Evolutionary conservation across 92 coral and sea anemone species (phyloP), one percentile per base, ranked within the genome.

Genomic region (Palythoa heliodiscus): DNA sequence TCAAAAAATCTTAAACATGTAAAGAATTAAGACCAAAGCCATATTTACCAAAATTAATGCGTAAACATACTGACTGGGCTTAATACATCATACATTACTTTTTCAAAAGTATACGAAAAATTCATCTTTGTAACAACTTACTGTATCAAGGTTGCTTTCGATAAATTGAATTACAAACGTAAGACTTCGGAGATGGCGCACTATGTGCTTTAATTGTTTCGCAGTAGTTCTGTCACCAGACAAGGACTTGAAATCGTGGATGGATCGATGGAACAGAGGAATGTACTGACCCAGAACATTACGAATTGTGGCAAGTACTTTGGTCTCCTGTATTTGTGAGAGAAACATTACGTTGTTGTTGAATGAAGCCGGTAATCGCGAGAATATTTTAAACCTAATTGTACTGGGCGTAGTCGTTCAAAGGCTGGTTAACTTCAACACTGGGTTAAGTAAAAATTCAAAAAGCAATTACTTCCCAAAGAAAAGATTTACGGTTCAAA

Each of bases 191-290:
- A 80, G 84, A 48, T 47, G 73, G 2, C 7, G 25, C 4, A 66
- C 74, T 20, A 80, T 17, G 4, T 6, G 72, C 24, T 35, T 52
- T 55, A 80, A 43, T 48, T 29, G 73, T 13, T 43, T 80, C 2
- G 74, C 73, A 23, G 43, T 48, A 23, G 43, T 43, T 67, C 64
- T 80, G 7, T 73, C 84, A 4, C 74, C 61, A 14, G 74, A 0
- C 17, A 80, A 23, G 61, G 73, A 43, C 63, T 40, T 48, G 84
- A 80, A 80, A 23, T 25, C 16, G 7, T 16, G 84, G 70, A 80
- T 80, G 12, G 73, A 80, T 16, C 12, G 73, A 10, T 39, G 84
- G 40, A 80, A 40, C 38, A 53, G 84, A 43, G 52, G 60, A 13
- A 80, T 58, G 12, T 39, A 80, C 72, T 80, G 74, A 12, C 74